phyloP scores from a whole-genome alignment of 2,113 vertebrate genomes.

The Pituophis catenifer region DNA sequence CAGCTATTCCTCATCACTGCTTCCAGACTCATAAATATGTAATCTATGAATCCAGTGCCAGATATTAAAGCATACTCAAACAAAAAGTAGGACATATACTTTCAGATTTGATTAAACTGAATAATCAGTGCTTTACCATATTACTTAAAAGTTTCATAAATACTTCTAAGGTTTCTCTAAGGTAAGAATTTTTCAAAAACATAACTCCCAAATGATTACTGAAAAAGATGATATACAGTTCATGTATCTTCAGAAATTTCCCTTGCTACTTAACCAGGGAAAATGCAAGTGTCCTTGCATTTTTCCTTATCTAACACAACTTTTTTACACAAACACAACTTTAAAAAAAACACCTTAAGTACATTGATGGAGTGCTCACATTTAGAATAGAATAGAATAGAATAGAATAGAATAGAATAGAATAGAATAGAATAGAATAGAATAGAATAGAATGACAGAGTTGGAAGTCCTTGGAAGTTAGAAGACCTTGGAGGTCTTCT shows the following conservation, averaged over 20 bases:
- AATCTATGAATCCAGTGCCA: neutral
- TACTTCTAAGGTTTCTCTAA: neutral
- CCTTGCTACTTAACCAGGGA: neutral
- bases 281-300: neutral
- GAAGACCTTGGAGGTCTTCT: neutral
- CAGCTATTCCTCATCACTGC: neutral
- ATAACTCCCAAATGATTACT: neutral
- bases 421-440: neutral
- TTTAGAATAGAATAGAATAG: neutral
- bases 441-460: neutral
- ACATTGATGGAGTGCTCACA: neutral
- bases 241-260: neutral
- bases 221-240: neutral
- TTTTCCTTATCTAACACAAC: neutral
- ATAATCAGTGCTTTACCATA: neutral
- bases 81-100: neutral
- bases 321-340: neutral
- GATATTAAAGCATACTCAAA: neutral
- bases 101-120: neutral
- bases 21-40: neutral
- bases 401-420: no score
- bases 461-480: neutral
- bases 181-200: neutral
- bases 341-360: neutral
- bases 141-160: neutral